Percentiles rank a stretch among this genome's conserved stretches.
Evolutionary conservation across 2,888 invertebrate species (phyloP).

Genomic region (Drosophila cyrtoloma): DNA sequence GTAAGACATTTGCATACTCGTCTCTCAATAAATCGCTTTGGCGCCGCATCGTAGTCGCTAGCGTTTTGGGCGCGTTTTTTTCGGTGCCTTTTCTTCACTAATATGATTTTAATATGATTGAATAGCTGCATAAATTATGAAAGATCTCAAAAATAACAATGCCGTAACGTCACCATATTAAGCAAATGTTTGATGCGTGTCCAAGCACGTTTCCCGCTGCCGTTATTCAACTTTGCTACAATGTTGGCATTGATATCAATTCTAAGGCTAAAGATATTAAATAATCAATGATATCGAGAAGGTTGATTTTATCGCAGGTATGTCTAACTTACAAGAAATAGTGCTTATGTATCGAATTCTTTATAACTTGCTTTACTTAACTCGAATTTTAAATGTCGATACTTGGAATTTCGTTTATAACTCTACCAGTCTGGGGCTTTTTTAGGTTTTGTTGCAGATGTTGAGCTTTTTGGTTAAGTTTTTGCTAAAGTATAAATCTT

Average conservation of each 20-base stretch:
- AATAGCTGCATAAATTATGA: conserved; percentile 46
- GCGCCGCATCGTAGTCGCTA: conserved; percentile 20
- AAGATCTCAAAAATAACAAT: conserved; percentile 1
- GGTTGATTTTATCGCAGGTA: conserved; percentile 20
- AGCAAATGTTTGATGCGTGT: conserved; percentile 39
- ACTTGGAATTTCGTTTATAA: neutral
- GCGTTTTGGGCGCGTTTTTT: conserved; percentile 48
- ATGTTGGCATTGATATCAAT: conserved; percentile 52
- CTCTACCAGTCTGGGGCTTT: neutral
- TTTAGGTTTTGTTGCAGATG: neutral
- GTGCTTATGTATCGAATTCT: neutral
- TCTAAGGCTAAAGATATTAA: conserved; percentile 47
- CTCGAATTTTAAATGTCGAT: neutral
- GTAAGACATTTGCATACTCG: conserved; percentile 56
- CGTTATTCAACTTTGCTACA: conserved; percentile 12
- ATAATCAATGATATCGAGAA: conserved; percentile 45
- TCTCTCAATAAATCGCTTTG: conserved; percentile 27
- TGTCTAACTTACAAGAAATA: conserved; percentile 12
- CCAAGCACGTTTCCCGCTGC: conserved; percentile 43
- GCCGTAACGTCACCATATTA: conserved; percentile 20
- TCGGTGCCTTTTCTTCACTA: conserved; percentile 36
- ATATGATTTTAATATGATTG: conserved; percentile 71
- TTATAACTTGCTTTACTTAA: neutral
- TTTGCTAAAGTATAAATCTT: neutral
- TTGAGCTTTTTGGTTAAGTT: neutral